phyloP scores from a whole-genome alignment of 2,888 invertebrate species.

The Hypsopygia costalis region DNA sequence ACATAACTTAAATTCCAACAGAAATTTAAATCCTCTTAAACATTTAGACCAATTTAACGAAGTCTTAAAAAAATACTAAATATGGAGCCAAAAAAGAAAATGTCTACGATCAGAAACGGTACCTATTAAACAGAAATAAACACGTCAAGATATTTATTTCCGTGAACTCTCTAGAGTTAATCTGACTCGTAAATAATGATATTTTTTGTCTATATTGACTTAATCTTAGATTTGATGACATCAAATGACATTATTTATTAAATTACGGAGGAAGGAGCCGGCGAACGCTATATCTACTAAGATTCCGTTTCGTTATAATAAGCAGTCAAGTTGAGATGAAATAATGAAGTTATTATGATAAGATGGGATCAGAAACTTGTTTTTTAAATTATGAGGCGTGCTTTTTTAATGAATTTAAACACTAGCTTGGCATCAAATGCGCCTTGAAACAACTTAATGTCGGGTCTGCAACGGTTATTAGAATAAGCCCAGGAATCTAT shows the following conservation, averaged over 20 bases:
- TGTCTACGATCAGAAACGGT: too few species aligned
- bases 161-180: too few species aligned
- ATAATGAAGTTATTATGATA: constrained; percentile 1
- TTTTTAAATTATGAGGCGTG: constrained; percentile 4
- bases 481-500: constrained; percentile 24
- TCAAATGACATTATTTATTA: not conserved
- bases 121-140: too few species aligned
- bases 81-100: too few species aligned
- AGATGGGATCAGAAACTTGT: constrained; percentile 10
- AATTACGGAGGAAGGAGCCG: not conserved
- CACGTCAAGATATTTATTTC: too few species aligned
- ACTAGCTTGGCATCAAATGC: constrained; percentile 17
- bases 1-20: too few species aligned
- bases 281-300: not conserved
- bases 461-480: constrained; percentile 44
- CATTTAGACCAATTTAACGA: too few species aligned
- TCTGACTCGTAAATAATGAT: too few species aligned
- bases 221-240: not conserved
- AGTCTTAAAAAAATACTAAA: too few species aligned
- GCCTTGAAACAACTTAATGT: constrained; percentile 30
- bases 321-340: too few species aligned
- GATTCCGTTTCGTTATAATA: too few species aligned
- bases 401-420: constrained; percentile 15
- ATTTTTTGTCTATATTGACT: not conserved
- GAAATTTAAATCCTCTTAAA: too few species aligned